A percentile compares a stretch with the other conserved stretches of the same genome.
Evolutionary conservation across 2,888 invertebrate genomes (phyloP).

Genomic region (Cheilosia grossa): DNA sequence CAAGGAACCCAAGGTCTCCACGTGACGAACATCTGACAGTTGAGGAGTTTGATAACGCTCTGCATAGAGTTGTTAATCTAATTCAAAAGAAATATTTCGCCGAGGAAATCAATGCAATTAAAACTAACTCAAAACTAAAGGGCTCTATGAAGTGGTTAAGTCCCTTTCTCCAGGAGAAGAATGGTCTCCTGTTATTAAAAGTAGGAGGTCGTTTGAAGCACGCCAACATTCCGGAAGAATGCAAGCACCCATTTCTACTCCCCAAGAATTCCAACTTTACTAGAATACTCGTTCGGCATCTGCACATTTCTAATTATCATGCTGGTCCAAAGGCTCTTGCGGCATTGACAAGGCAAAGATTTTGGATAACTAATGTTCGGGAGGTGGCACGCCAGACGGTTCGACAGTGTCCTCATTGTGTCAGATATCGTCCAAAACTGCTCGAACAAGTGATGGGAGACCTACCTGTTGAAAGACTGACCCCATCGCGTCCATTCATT

Average conservation of each 20-base stretch:
- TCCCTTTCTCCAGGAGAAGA: no score
- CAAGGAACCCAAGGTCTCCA: background rate
- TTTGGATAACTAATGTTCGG: no score
- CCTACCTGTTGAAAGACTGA: background rate
- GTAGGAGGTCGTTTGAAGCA: slow-evolving; percentile 2
- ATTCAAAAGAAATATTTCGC: no score
- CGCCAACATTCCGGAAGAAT: slow-evolving; percentile 1
- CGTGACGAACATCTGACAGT: background rate
- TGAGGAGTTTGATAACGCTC: background rate
- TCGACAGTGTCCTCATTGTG: background rate
- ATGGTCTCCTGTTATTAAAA: background rate
- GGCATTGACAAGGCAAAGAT: no score
- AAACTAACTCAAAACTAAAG: no score
- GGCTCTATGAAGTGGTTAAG: no score
- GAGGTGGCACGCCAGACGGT: background rate
- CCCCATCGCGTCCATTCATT: no score
- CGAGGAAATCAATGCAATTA: no score
- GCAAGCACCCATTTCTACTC: background rate
- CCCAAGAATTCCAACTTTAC: slow-evolving; percentile 1
- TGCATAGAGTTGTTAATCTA: no score
- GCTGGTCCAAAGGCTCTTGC: no score
- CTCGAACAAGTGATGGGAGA: background rate
- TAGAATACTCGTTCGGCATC: background rate
- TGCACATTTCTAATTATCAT: background rate
- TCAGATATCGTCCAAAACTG: background rate